A percentile compares a stretch with the other conserved stretches of the same genome.
Conservation (phyloP, 2,113 vertebrate species). For the Pygathrix nemaeus region DNA sequence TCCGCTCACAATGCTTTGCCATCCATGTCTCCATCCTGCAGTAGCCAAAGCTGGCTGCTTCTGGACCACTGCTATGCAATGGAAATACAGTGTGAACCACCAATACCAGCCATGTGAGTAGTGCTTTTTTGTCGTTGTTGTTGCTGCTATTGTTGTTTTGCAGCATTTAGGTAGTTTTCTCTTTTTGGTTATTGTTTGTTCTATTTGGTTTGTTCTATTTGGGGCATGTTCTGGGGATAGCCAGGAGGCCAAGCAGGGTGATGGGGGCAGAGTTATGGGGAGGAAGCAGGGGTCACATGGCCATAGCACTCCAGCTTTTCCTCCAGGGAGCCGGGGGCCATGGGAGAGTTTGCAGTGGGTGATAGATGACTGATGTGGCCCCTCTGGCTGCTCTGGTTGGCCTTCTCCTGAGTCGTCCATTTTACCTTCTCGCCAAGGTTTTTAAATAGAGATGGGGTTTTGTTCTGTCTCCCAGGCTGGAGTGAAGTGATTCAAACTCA, state of each 20-base stretch:
- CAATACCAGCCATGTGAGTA: neutral
- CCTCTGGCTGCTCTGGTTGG: neutral
- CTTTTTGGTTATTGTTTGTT: too few relatives aligned
- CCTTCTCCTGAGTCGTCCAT: neutral
- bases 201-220: neutral
- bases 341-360: neutral
- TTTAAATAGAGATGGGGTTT: too few relatives aligned
- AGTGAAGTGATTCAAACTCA: too few relatives aligned
- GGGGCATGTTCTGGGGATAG: neutral
- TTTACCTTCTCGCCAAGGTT: neutral
- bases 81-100: rapidly evolving
- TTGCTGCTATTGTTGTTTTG: too few relatives aligned
- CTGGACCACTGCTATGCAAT: neutral
- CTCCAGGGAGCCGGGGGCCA: too few relatives aligned
- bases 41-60: neutral
- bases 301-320: neutral
- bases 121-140: too few relatives aligned
- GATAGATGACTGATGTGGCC: neutral
- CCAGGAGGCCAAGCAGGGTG: neutral
- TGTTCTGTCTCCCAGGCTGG: too few relatives aligned
- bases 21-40: neutral
- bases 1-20: too few relatives aligned
- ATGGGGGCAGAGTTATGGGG: neutral
- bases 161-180: too few relatives aligned
- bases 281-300: neutral